These are phyloP conservation scores for Notoglanidium macrostoma DNA, from an alignment of 2,797 vertebrate genomes.

Conservation along the genomic window DNA sequence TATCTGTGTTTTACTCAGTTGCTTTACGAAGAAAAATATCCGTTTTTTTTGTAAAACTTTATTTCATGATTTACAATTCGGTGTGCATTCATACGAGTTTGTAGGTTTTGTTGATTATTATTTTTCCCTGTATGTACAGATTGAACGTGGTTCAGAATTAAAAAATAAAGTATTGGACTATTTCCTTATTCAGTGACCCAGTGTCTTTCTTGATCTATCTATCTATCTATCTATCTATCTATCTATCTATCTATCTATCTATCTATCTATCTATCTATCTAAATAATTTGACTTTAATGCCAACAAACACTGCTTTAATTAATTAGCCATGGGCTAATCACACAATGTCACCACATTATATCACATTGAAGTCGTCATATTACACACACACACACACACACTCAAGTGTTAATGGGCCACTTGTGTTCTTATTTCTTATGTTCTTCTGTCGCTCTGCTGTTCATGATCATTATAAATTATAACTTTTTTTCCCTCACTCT, in stretches of 20 bases:
- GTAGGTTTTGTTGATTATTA: conserved; percentile 30
- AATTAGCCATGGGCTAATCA: not conserved
- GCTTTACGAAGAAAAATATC: not conserved
- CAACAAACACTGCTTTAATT: not conserved
- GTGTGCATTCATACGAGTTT: conserved; percentile 49
- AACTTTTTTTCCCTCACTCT: not conserved
- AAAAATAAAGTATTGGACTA: conserved; percentile 56
- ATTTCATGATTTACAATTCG: conserved; percentile 8
- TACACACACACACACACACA: not conserved
- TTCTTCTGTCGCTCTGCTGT: not conserved
- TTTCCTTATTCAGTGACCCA: conserved; percentile 37
- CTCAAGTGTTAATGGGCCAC: not conserved
- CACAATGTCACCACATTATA: not conserved
- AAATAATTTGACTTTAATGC: not conserved
- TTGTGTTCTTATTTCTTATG: not conserved
- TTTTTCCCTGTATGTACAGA: conserved; percentile 32
- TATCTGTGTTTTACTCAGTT: conserved; percentile 4
- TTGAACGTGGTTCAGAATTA: conserved; percentile 48
- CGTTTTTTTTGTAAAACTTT: not conserved
- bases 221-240: too few relatives aligned
- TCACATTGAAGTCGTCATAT: not conserved
- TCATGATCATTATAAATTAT: not conserved
- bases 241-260: too few relatives aligned
- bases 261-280: too few relatives aligned
- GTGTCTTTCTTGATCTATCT: not conserved